phyloP scores from a whole-genome alignment of 2,888 invertebrate genomes.

The Hyposoter didymator region DNA sequence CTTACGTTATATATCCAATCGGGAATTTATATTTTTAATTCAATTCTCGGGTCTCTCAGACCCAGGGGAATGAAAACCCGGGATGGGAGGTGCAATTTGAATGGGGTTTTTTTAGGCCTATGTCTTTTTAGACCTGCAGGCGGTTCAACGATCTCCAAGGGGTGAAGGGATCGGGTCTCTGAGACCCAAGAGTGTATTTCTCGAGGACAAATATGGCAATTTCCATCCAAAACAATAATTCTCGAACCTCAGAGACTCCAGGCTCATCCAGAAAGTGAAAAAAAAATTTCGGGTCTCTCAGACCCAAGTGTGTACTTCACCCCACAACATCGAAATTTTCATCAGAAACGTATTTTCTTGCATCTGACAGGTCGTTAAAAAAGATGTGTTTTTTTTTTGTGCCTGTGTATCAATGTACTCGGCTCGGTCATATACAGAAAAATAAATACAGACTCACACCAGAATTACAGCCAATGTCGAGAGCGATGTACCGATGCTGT shows the following conservation, averaged over 20 bases:
- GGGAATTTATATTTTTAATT: too few species aligned
- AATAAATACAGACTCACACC: slow-evolving; percentile 85
- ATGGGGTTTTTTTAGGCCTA: too few species aligned
- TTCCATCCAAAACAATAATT: background rate
- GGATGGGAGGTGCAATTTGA: too few species aligned
- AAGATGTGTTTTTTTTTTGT: background rate
- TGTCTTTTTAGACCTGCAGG: too few species aligned
- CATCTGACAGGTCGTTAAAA: background rate
- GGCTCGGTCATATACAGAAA: slow-evolving; percentile 21
- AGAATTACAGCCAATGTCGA: slow-evolving; percentile 93
- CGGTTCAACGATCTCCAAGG: too few species aligned
- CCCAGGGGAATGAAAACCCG: background rate
- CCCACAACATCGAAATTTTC: background rate
- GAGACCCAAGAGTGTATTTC: background rate
- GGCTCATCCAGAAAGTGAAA: background rate
- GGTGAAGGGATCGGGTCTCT: background rate
- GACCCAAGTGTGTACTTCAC: background rate
- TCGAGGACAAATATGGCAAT: background rate
- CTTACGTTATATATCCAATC: background rate
- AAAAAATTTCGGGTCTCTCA: background rate
- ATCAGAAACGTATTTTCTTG: background rate
- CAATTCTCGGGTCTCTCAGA: background rate
- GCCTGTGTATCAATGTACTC: background rate
- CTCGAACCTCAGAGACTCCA: background rate
- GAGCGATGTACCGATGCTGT: slow-evolving; percentile 84